A percentile compares a stretch with the other conserved stretches of the same genome.
phyloP scores from a whole-genome alignment of 2,888 invertebrate species.

The Shargacucullia verbasci region DNA sequence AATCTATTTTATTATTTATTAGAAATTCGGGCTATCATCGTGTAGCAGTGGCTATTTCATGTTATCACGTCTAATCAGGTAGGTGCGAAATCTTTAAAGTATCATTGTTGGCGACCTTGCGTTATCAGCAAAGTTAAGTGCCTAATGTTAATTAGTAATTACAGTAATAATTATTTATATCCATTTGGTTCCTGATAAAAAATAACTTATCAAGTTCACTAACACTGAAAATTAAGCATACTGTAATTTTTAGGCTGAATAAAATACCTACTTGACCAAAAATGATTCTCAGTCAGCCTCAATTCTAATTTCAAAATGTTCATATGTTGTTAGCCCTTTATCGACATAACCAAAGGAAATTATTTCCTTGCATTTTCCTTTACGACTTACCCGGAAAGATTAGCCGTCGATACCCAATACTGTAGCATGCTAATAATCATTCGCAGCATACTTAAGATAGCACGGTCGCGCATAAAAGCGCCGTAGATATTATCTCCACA shows the following conservation, averaged over 20 bases:
- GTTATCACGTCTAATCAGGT: constrained; percentile 19
- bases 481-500: constrained; percentile 40
- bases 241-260: too few relatives aligned
- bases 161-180: constrained; percentile 29
- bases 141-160: constrained; percentile 26
- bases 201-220: constrained; percentile 54
- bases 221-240: constrained; percentile 12
- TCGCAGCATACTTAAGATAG: constrained; percentile 30
- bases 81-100: constrained; percentile 14
- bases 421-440: constrained; percentile 38
- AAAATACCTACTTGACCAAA: too few relatives aligned
- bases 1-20: constrained; percentile 26
- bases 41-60: constrained; percentile 11
- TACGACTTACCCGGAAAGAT: constrained; percentile 44
- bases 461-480: constrained; percentile 33
- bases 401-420: constrained; percentile 31
- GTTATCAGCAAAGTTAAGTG: constrained; percentile 36
- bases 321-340: constrained; percentile 3
- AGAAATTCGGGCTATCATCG: constrained; percentile 1
- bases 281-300: not conserved
- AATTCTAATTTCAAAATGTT: not conserved
- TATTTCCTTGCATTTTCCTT: constrained; percentile 12
- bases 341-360: constrained; percentile 10
- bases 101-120: constrained; percentile 43
- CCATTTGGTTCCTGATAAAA: constrained; percentile 29